Evolutionary conservation across 2,797 vertebrate species (phyloP), one percentile per base, ranked within the genome.

Genomic region (Cirrhinus molitorella): DNA sequence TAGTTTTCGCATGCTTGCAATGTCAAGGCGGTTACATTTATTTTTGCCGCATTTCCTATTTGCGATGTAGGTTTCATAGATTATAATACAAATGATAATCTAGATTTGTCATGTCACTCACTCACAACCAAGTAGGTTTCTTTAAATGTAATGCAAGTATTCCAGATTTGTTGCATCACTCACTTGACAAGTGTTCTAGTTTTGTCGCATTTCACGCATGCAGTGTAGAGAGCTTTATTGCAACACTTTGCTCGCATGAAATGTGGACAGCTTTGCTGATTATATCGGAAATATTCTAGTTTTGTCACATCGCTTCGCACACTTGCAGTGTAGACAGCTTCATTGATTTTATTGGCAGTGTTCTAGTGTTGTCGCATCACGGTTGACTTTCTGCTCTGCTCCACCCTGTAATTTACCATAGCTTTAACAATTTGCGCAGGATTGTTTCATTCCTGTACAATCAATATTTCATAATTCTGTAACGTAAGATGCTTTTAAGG

Each of bases 391-490:
- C 9, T 19, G 43, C 13, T 70, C 43, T 40, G 23, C 23, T 63
- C 74, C 57, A 77, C 10, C 57, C 17, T 63, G 57, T 47, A 34
- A 79, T 79, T 79, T 51, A 51, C 73, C 37, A 79, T 12, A 37
- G 76, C 28, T 66, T 51, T 51, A 53, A 16, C 47, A 37, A 37
- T 79, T 79, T 53, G 47, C 10, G 8, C n/a, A 1, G 14, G 63
- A 12, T 34, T 0, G 16, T 63, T 61, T 51, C 9, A 47, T 67
- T 40, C 31, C 61, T 23, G 2, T 40, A 23, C 19, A 67, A 79
- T 79, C 31, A 59, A 70, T 71, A 43, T 71, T 80, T 71, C 79
- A 80, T 45, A 66, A 71, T 80, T 80, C n/a, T 7, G 4, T 80
- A 31, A 71, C 53, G 16, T 57, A 71, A 57, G 79, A 80, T 45